Evolutionary conservation across 1,140 invertebrate species (phyloP), one percentile per base, ranked within the genome.

Genomic region (Thaumetopoea pityocampa): DNA sequence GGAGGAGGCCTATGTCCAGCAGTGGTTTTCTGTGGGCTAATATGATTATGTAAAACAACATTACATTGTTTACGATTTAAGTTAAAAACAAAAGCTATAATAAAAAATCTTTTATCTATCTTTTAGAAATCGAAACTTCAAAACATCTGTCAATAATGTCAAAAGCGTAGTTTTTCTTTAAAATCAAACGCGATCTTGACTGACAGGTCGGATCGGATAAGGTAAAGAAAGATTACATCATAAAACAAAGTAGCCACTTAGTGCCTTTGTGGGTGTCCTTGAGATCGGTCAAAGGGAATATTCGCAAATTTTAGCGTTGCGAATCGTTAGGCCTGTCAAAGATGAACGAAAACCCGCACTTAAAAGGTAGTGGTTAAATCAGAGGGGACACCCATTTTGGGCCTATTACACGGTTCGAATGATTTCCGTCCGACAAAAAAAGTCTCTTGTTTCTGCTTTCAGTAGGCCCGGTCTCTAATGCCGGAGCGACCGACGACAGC

Each of bases 391-490:
- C 5, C 28, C 54, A 62, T 69, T 67, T 74, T 62, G 65, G 65
- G 52, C 70, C 69, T 74, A 68, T 74, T 74, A 68, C 47, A 58
- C 50, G 65, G 45, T 53, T 32, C 45, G 55, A 16, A 42, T 52
- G 51, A 50, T 47, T 43, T 19, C 26, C 4, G 37, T 12, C 19
- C 9, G 23, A 46, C 52, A 66, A 67, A 38, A 47, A 67, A 67
- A 51, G 45, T 20, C 36, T 42, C 38, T 51, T 59, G 47, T 43
- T 43, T 48, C 45, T 43, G 28, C 27, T 8, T 38, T 40, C 48
- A 24, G 11, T 23, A 36, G 43, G 45, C 34, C 20, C 17, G 22
- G 40, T 15, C 37, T 17, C 35, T 51, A 28, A 46, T 42, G 23
- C 42, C 15, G 28, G 8, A n/a, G n/a, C n/a, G n/a, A n/a, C n/a